Conservation (phyloP, 2,888 invertebrate genomes). For the Drosophila pegasa region DNA sequence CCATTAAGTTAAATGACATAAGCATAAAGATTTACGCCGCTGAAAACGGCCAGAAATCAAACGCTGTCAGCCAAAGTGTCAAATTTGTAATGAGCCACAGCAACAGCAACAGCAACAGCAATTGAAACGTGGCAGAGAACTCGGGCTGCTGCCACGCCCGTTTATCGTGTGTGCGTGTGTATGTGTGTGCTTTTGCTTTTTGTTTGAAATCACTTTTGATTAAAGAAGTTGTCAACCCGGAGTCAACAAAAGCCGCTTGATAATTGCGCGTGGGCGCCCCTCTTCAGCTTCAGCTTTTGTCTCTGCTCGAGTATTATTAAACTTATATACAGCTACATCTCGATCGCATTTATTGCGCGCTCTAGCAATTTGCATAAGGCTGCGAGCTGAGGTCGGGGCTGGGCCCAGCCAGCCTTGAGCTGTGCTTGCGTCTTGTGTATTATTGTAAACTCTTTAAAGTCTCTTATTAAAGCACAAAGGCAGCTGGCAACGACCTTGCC, state of each 20-base stretch:
- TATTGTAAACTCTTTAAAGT: constrained; percentile 57
- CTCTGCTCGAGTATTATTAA: constrained; percentile 19
- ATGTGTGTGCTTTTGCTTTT: not conserved
- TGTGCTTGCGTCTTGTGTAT: constrained; percentile 35
- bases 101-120: constrained; percentile 15
- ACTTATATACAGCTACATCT: constrained; percentile 37
- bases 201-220: constrained; percentile 63
- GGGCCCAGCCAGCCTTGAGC: constrained; percentile 44
- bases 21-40: constrained; percentile 73
- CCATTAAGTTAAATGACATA: constrained; percentile 82
- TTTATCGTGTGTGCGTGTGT: not conserved
- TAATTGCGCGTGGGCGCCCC: constrained; percentile 73
- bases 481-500: constrained; percentile 61
- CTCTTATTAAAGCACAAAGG: constrained; percentile 38
- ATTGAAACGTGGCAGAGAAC: constrained; percentile 20
- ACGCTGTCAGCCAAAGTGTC: constrained; percentile 79
- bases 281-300: constrained; percentile 14
- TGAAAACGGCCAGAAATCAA: constrained; percentile 63
- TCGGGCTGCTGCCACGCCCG: constrained; percentile 56
- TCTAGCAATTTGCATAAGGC: constrained; percentile 51
- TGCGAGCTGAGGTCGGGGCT: constrained; percentile 11
- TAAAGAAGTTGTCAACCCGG: constrained; percentile 76
- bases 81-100: constrained; percentile 75
- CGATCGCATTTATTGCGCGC: constrained; percentile 48
- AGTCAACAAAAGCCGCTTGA: constrained; percentile 55